phyloP scores from a whole-genome alignment of 1,140 invertebrate genomes.

The Sycophaga agraensis region DNA sequence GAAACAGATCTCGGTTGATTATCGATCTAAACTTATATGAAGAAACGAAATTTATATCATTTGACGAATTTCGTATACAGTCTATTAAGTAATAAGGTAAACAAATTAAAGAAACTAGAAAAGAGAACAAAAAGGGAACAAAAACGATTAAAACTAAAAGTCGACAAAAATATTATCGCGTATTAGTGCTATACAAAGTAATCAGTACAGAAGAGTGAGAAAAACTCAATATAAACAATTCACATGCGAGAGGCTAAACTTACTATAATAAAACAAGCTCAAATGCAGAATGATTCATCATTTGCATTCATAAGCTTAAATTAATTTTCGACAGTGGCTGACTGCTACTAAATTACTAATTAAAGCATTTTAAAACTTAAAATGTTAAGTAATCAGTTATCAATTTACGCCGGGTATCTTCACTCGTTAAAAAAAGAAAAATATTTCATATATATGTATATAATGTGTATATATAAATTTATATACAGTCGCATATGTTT shows the following conservation, averaged over 20 bases:
- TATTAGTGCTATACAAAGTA: slow-evolving; percentile 7
- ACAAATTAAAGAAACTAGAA: slow-evolving; percentile 15
- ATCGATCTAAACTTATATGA: slow-evolving; percentile 12
- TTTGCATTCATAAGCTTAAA: not conserved
- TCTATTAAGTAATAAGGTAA: slow-evolving; percentile 34
- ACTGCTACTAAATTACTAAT: no score
- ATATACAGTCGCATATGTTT: no score
- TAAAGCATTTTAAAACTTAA: not conserved
- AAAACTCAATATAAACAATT: slow-evolving; percentile 1
- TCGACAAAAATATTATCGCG: not conserved
- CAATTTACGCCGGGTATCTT: no score
- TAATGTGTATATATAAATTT: no score
- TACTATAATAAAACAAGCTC: not conserved
- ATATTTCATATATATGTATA: no score
- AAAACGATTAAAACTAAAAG: slow-evolving; percentile 14
- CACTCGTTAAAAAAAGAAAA: no score
- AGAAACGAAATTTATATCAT: not conserved
- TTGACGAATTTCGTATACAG: slow-evolving; percentile 18
- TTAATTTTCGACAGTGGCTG: not conserved
- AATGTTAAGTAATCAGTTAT: not conserved
- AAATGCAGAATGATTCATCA: not conserved
- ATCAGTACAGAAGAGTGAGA: slow-evolving; percentile 12
- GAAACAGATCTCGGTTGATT: slow-evolving; percentile 24
- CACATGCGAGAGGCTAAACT: not conserved
- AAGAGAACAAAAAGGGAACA: not conserved